These are phyloP conservation scores for Agrochola macilenta DNA, from an alignment of 2,888 invertebrate species.

Conservation along the genomic window DNA sequence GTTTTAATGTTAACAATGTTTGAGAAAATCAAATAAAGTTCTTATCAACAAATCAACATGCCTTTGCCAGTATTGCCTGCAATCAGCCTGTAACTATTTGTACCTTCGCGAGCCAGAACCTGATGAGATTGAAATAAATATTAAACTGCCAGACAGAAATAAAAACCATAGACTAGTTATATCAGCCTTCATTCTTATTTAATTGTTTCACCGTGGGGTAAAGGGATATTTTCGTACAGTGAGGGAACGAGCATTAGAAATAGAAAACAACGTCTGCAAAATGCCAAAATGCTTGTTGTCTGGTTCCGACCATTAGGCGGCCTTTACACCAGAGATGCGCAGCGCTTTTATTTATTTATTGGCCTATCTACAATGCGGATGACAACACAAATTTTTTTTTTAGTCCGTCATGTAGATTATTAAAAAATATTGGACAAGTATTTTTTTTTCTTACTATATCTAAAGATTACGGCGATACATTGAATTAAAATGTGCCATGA, in stretches of 20 bases:
- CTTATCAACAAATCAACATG: conserved; percentile 69
- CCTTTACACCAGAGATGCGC: not conserved
- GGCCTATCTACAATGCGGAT: no score
- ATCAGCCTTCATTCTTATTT: not conserved
- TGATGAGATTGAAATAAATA: conserved; percentile 58
- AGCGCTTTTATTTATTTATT: no score
- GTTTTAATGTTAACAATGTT: not conserved
- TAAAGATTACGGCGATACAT: no score
- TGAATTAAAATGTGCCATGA: no score
- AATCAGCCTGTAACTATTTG: conserved; percentile 90
- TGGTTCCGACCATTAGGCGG: not conserved
- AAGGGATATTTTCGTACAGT: not conserved
- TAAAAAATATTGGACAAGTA: no score
- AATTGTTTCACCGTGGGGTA: not conserved
- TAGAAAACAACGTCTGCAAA: not conserved
- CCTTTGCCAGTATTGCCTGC: conserved; percentile 95
- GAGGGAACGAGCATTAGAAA: not conserved
- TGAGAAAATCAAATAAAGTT: not conserved
- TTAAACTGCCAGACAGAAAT: no score
- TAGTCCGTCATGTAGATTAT: no score
- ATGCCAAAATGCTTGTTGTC: not conserved
- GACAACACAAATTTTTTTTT: no score
- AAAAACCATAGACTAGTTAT: not conserved
- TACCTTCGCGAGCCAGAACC: conserved; percentile 86
- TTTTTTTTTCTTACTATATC: no score